Percentiles rank a stretch among this genome's conserved stretches.
Evolutionary conservation across 2,888 invertebrate species (phyloP).

Genomic region (Chromoteleia sp.): DNA sequence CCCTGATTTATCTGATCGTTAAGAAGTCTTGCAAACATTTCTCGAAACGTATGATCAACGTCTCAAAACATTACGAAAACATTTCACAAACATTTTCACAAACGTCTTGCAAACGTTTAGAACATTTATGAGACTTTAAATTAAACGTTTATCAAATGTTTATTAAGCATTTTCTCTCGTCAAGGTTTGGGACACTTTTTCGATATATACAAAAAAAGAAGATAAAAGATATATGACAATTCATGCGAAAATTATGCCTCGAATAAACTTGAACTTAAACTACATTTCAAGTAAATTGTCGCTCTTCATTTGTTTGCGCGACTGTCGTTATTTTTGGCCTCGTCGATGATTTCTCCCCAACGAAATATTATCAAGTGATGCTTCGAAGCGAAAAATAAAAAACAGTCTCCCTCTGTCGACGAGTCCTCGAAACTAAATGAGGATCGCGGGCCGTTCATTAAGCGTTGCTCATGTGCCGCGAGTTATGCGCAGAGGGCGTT

Average conservation of each 20-base stretch:
- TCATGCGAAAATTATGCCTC: constrained; percentile 1
- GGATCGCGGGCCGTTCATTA: constrained; percentile 53
- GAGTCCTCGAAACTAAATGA: constrained; percentile 44
- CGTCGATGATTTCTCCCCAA: constrained; percentile 42
- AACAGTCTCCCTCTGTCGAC: constrained; percentile 32
- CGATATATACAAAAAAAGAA: too few species aligned
- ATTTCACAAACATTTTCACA: too few species aligned
- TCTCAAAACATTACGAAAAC: too few species aligned
- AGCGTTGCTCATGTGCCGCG: constrained; percentile 45
- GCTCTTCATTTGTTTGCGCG: constrained; percentile 27
- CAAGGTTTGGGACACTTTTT: too few species aligned
- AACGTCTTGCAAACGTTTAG: too few species aligned
- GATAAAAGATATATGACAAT: too few species aligned
- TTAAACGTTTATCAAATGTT: too few species aligned
- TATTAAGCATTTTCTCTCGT: too few species aligned
- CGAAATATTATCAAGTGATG: constrained; percentile 45
- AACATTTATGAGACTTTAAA: too few species aligned
- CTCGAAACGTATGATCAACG: too few species aligned
- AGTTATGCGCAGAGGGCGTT: constrained; percentile 48
- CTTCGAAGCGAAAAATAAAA: constrained; percentile 43
- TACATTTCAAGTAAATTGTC: constrained; percentile 33
- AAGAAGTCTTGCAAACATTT: too few species aligned
- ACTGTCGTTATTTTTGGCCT: constrained; percentile 36
- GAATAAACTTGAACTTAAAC: constrained; percentile 15
- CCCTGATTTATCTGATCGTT: too few species aligned